Evolutionary conservation across 2,113 vertebrate genomes (phyloP).

Genomic region (Coptodon rendalli): DNA sequence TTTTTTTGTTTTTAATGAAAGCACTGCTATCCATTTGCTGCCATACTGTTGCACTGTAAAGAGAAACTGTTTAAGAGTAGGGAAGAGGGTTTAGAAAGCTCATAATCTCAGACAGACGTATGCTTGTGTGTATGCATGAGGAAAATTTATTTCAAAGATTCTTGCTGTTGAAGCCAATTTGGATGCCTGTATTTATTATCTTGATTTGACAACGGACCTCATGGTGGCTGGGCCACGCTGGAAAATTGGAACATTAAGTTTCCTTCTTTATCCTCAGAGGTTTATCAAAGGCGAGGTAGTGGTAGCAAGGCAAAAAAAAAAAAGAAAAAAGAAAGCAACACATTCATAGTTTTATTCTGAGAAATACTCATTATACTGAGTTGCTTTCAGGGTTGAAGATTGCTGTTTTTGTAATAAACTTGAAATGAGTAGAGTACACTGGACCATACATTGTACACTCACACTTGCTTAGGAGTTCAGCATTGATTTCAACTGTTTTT

Average conservation of each 20-base stretch:
- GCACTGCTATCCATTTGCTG: slow-evolving; percentile 73
- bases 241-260: slow-evolving; percentile 49
- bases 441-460: slow-evolving; percentile 61
- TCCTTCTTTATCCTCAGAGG: slow-evolving; percentile 53
- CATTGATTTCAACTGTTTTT: slow-evolving; percentile 43
- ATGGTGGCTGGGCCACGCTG: slow-evolving; percentile 74
- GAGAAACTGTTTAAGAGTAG: slow-evolving; percentile 57
- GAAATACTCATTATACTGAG: slow-evolving; percentile 37
- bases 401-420: slow-evolving; percentile 66
- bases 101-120: slow-evolving; percentile 49
- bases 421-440: slow-evolving; percentile 72
- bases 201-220: slow-evolving; percentile 62
- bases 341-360: slow-evolving; percentile 37
- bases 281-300: slow-evolving; percentile 55
- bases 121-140: slow-evolving; percentile 63
- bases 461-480: slow-evolving; percentile 54
- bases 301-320: slow-evolving; percentile 17
- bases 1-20: slow-evolving; percentile 55
- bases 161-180: slow-evolving; percentile 54
- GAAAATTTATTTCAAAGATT: slow-evolving; percentile 36
- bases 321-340: not conserved
- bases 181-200: slow-evolving; percentile 73
- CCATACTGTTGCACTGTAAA: slow-evolving; percentile 71
- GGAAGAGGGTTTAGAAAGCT: slow-evolving; percentile 49
- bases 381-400: slow-evolving; percentile 53